Evolutionary conservation across 2,888 invertebrate species (phyloP).

Genomic region (Linnaemya vulpina): DNA sequence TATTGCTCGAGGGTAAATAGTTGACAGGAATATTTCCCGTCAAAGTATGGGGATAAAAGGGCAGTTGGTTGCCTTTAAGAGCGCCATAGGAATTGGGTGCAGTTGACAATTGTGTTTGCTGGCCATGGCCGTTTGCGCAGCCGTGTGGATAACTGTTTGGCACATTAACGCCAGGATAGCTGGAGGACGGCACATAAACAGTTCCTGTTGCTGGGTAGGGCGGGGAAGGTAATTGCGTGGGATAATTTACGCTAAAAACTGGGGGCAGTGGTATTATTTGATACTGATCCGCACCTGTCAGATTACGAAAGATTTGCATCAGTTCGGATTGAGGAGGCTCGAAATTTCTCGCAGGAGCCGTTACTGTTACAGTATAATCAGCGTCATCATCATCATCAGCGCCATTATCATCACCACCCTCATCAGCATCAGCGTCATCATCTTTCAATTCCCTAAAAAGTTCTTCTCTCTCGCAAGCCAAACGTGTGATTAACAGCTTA

Average conservation of each 20-base stretch:
- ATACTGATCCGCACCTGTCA: slow-evolving; percentile 68
- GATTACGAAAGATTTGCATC: slow-evolving; percentile 73
- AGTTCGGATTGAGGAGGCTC: slow-evolving; percentile 68
- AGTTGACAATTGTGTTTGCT: slow-evolving; percentile 35
- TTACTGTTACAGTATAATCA: slow-evolving; percentile 75
- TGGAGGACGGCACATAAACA: slow-evolving; percentile 26
- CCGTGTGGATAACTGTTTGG: slow-evolving; percentile 35
- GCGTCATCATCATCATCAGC: slow-evolving; percentile 72
- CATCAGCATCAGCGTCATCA: slow-evolving; percentile 37
- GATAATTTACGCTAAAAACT: slow-evolving; percentile 63
- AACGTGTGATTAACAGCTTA: slow-evolving; percentile 84
- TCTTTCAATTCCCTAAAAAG: slow-evolving; percentile 72
- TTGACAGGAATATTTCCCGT: slow-evolving; percentile 4
- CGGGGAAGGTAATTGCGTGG: slow-evolving; percentile 57
- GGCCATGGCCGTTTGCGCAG: slow-evolving; percentile 45
- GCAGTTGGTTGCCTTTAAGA: slow-evolving; percentile 18
- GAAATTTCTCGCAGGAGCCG: slow-evolving; percentile 73
- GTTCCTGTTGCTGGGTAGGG: slow-evolving; percentile 46
- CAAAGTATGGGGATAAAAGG: neutral
- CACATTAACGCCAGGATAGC: slow-evolving; percentile 40
- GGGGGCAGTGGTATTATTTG: slow-evolving; percentile 63
- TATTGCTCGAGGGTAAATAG: slow-evolving; percentile 13
- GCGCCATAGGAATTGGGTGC: slow-evolving; percentile 35
- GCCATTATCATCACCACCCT: slow-evolving; percentile 29
- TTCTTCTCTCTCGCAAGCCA: slow-evolving; percentile 82